Percentiles rank a stretch among this genome's conserved stretches.
Evolutionary conservation across 2,797 vertebrate species (phyloP).

Genomic region (Setipinna tenuifilis): DNA sequence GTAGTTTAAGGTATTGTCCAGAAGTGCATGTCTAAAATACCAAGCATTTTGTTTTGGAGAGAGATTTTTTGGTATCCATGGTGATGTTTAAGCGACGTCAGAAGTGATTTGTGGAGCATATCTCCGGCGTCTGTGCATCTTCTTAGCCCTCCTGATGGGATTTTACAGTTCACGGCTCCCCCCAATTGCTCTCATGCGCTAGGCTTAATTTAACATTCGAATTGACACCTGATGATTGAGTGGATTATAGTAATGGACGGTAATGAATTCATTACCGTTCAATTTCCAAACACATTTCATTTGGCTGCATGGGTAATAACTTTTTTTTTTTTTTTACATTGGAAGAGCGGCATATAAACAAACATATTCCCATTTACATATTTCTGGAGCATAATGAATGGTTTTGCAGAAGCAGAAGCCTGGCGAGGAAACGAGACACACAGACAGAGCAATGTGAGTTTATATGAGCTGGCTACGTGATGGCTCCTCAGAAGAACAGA

Average conservation of each 20-base stretch:
- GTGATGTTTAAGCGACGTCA: background rate
- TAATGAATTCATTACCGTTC: conserved; percentile 15
- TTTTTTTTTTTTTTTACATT: background rate
- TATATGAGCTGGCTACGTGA: too few species aligned
- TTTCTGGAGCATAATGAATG: background rate
- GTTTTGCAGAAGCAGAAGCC: background rate
- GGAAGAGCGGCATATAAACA: background rate
- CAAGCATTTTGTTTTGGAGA: background rate
- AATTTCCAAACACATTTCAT: background rate
- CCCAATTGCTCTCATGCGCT: background rate
- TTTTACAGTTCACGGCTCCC: background rate
- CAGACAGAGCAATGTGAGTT: too few species aligned
- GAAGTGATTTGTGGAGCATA: background rate
- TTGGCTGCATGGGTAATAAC: background rate
- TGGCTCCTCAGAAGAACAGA: too few species aligned
- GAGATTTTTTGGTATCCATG: background rate
- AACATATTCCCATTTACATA: background rate
- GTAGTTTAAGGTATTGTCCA: background rate
- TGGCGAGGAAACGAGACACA: too few species aligned
- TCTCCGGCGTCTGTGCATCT: background rate
- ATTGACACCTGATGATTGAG: conserved; percentile 22
- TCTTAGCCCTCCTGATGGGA: background rate
- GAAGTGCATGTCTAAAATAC: background rate
- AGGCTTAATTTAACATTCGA: background rate
- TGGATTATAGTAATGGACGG: background rate